Conservation (phyloP, 1,140 invertebrate species). For the Drosophila ficusphila region DNA sequence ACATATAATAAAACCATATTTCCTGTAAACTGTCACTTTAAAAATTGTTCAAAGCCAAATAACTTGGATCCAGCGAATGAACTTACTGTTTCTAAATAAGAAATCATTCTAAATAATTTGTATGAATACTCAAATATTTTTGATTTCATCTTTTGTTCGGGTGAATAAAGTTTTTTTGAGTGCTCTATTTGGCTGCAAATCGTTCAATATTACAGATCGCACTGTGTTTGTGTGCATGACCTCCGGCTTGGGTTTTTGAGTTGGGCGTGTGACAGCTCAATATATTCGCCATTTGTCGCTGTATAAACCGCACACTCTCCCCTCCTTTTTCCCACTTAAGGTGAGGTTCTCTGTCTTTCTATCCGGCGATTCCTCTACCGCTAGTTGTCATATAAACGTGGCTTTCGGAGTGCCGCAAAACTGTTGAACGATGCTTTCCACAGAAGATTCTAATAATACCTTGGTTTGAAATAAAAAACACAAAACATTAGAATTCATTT, state of each 20-base stretch:
- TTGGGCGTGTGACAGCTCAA: slow-evolving; percentile 77
- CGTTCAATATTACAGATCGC: slow-evolving; percentile 65
- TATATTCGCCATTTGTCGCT: slow-evolving; percentile 83
- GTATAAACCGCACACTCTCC: slow-evolving; percentile 40
- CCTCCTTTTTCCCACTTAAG: slow-evolving; percentile 28
- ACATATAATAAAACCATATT: too few species aligned
- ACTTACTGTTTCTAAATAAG: too few species aligned
- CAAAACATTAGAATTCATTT: neutral
- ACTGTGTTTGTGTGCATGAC: slow-evolving; percentile 37
- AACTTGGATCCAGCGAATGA: too few species aligned
- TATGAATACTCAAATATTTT: neutral
- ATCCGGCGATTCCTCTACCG: neutral
- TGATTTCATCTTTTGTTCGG: neutral
- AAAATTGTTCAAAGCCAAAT: too few species aligned
- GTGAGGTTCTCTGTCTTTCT: slow-evolving; percentile 12
- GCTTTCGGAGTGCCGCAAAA: slow-evolving; percentile 66
- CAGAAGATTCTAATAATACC: slow-evolving; percentile 8
- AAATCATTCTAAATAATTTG: neutral
- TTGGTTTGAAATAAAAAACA: neutral
- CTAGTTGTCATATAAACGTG: slow-evolving; percentile 56
- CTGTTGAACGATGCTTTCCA: slow-evolving; percentile 67
- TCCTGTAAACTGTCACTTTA: too few species aligned
- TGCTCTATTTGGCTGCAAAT: slow-evolving; percentile 58
- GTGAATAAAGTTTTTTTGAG: neutral
- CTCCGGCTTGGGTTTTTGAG: slow-evolving; percentile 32